Conservation (phyloP, 2,888 invertebrate species). For the Drosophila mercatorum region DNA sequence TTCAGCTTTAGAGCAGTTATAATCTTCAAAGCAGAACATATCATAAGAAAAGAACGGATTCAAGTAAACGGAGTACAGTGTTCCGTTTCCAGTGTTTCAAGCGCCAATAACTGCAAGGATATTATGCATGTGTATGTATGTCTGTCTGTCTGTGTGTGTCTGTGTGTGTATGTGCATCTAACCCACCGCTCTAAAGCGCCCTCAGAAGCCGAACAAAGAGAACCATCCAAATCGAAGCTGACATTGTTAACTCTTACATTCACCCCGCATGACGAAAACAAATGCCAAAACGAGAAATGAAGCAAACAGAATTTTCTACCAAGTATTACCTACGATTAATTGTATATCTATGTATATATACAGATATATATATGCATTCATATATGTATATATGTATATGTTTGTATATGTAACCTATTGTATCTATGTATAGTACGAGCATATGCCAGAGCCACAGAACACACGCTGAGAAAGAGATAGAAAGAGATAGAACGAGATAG, state of each 20-base stretch:
- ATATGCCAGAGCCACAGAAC: conserved; percentile 7
- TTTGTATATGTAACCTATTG: conserved; percentile 16
- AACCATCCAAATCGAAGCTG: conserved; percentile 69
- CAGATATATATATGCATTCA: conserved; percentile 15
- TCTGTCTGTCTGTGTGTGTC: background rate
- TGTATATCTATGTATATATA: conserved; percentile 11
- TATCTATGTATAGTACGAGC: conserved; percentile 21
- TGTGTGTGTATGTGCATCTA: conserved; percentile 12
- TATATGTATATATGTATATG: conserved; percentile 9
- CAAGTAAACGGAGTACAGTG: background rate
- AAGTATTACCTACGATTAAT: conserved; percentile 60
- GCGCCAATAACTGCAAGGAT: conserved; percentile 11
- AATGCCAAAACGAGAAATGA: conserved; percentile 25
- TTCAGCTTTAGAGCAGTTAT: background rate
- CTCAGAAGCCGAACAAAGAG: conserved; percentile 19
- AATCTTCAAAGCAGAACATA: background rate
- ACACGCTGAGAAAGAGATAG: background rate
- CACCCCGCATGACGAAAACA: conserved; percentile 65
- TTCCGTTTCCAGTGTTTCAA: background rate
- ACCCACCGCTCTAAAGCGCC: conserved; percentile 19
- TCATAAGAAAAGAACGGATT: background rate
- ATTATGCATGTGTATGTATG: conserved; percentile 2
- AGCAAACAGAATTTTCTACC: conserved; percentile 57
- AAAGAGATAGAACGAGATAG: background rate
- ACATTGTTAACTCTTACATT: conserved; percentile 80